Conservation (phyloP, 2,888 invertebrate genomes). For the Gastrophysa polygoni region DNA sequence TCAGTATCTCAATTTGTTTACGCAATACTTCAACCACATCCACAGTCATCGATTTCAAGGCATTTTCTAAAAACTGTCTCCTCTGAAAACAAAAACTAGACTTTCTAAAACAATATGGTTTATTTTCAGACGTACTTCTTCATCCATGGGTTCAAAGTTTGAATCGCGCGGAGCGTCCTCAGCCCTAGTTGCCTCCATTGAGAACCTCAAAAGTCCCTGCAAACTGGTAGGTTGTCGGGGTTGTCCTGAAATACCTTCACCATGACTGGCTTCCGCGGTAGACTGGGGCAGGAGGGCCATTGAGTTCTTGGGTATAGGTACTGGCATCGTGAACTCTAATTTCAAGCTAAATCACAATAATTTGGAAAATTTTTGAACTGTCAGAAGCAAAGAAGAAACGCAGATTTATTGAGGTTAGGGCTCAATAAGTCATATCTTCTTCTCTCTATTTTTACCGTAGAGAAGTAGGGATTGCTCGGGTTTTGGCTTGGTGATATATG, state of each 20-base stretch:
- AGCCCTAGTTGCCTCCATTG: slow-evolving; percentile 69
- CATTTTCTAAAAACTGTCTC: slow-evolving; percentile 72
- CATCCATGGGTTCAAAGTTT: slow-evolving; percentile 65
- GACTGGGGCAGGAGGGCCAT: slow-evolving; percentile 23
- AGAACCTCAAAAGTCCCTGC: slow-evolving; percentile 69
- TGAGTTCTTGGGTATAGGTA: slow-evolving; percentile 17
- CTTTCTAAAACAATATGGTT: background rate
- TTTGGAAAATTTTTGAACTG: background rate
- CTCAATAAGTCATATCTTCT: too few relatives aligned
- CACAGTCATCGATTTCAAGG: slow-evolving; percentile 71
- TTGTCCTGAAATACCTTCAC: slow-evolving; percentile 33
- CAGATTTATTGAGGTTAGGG: too few relatives aligned
- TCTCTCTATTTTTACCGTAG: too few relatives aligned
- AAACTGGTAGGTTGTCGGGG: slow-evolving; percentile 54
- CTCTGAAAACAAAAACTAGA: slow-evolving; percentile 54
- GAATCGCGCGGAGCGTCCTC: slow-evolving; percentile 64
- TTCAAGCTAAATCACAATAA: background rate
- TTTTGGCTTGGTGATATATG: too few relatives aligned
- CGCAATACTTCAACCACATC: slow-evolving; percentile 72
- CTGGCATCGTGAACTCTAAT: slow-evolving; percentile 26
- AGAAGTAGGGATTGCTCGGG: too few relatives aligned
- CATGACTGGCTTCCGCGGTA: background rate
- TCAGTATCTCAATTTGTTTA: slow-evolving; percentile 66
- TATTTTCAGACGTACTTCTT: slow-evolving; percentile 61
- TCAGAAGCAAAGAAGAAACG: too few relatives aligned